Base-by-base conservation (phyloP, 2,888 invertebrate species). In the Synanthedon myopaeformis region DNA sequence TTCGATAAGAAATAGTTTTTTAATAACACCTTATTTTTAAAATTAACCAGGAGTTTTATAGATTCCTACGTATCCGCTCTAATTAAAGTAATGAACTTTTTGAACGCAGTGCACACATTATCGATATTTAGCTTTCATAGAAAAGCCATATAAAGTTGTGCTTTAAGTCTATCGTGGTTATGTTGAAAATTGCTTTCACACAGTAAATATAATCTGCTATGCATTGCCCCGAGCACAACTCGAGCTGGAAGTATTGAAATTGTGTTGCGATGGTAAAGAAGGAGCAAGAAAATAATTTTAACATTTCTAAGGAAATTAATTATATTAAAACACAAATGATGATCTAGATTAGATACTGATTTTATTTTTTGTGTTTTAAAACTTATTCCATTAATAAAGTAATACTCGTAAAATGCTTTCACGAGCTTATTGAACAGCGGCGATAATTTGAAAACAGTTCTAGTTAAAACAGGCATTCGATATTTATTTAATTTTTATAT, bases 211-310 rank as follows among this genome's bases (percentile, higher is more conserved):
- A 71, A 76, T 78, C 69, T 76, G 69, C 72, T 74, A 67, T 66
- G 70, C 70, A 72, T 70, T 61, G 73, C 77, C 70, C 61, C 66
- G 62, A 69, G 74, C 75, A 64, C 64, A 19, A n/a, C n/a, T n/a
- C n/a, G 12, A 52, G 56, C 65, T 64, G 61, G 64, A 64, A 65
- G 67, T 72, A 76, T 76, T 70, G 64, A 68, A 74, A 74, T 73
- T 72, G 73, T 69, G 75, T 74, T 74, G 72, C 62, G 59, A 61
- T 53, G 65, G 49, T 49, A 49, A 12, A 49, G 49, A 19, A 49
- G 12, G 49, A 12, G 14, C 45, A 45, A 45, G 6, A 45, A 45
- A 45, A 45, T 45, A 45, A 2, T 45, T 45, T 45, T 1, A 45
- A 45, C 45, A 45, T 45, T 45, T 45, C 2, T 14, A 11, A 35